Base-by-base conservation (phyloP, 2,797 vertebrate genomes). In the Typhlichthys subterraneus region DNA sequence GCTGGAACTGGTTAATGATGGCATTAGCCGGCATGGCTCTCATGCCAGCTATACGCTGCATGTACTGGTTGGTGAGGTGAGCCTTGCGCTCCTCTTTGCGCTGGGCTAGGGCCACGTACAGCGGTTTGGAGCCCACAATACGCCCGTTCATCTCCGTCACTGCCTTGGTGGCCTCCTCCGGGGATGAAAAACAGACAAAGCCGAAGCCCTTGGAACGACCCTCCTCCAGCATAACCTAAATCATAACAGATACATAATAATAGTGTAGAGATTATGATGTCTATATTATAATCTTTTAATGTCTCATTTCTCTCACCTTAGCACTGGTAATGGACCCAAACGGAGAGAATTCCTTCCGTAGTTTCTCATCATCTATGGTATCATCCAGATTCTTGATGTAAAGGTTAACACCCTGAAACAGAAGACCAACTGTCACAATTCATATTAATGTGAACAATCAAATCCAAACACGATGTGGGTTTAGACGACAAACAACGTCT, bases 61-160 rank as follows among this genome's bases (percentile, higher is more conserved):
- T 98, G 84, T 99, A 99, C 88, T 99, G 98, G 77, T 99, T 99
- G 53, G 98, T 99, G 29, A 99, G 93, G 63, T 99, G 97, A 70
- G 97, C 98, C 84, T 99, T 99, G 31, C 98, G 93, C 86, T 99
- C 97, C 58, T 99, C 98, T 75, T 99, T 99, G 83, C 98, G 94
- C 73, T 99, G 98, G 0, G 98, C 98, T 1, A 99, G 92, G 0
- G 98, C 97, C 54, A 99, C 97, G 0, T 99, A 99, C 33, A 99
- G 84, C 0, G 98, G 98, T 86, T 99, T 99, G 57, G 98, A 99
- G 82, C 98, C 98, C 73, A 99, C 96, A 1, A 99, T 99, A 47
- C 97, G 94, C n/a, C 98, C 97, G 0, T 99, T 99, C 98, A 99
- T 99, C 90, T 99, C 98, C 0, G 98, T 99, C 79, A 99, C 98